A percentile compares a stretch with the other conserved stretches of the same genome.
These are phyloP conservation scores for Cryptoblepharus egeriae DNA, from an alignment of 2,797 vertebrate genomes.

Conservation along the genomic window DNA sequence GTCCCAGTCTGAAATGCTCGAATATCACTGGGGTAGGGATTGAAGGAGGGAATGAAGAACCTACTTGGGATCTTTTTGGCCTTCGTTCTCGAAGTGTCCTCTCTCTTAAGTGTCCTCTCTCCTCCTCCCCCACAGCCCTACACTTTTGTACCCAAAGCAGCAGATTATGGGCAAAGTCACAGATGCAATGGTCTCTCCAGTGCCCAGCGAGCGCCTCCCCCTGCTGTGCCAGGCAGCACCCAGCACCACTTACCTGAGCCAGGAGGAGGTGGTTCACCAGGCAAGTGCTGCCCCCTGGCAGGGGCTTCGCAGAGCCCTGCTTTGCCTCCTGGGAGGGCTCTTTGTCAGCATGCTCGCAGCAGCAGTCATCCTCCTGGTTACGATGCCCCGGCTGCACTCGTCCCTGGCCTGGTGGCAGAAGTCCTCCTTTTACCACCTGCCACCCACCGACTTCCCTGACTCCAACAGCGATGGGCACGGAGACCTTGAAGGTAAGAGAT, in stretches of 20 bases:
- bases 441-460: constrained; percentile 54
- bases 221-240: constrained; percentile 8
- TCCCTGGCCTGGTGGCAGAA: constrained; percentile 81
- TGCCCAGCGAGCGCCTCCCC: constrained; percentile 60
- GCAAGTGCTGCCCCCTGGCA: constrained; percentile 75
- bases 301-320: constrained; percentile 69
- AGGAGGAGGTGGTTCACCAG: constrained; percentile 69
- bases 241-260: constrained; percentile 71
- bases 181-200: constrained; percentile 62
- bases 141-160: constrained; percentile 1
- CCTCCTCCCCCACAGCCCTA: constrained; percentile 2
- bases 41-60: too few relatives aligned
- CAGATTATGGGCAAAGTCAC: constrained; percentile 29
- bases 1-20: too few relatives aligned
- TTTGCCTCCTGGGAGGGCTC: constrained; percentile 75
- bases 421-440: constrained; percentile 75
- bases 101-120: too few relatives aligned
- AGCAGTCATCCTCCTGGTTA: constrained; percentile 69
- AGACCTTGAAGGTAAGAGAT: constrained; percentile 70
- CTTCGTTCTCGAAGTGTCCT: background rate
- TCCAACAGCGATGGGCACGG: constrained; percentile 27
- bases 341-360: constrained; percentile 73
- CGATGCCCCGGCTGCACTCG: constrained; percentile 54
- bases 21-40: too few relatives aligned
- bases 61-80: background rate